Base-by-base conservation (phyloP, 2,888 invertebrate genomes). In the Acleris holmiana region DNA sequence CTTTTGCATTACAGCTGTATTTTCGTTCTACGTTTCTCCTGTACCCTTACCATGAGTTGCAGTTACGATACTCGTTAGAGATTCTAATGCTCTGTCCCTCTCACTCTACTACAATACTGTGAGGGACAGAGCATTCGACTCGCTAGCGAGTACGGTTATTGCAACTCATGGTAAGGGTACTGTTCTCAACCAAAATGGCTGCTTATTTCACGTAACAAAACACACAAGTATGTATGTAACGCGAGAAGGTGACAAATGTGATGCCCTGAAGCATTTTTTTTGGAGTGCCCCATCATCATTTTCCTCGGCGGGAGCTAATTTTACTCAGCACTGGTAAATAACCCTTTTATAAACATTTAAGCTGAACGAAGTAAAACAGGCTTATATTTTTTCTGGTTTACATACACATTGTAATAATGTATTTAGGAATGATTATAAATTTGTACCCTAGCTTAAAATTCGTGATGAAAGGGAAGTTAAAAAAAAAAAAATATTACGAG, bases 251-350 rank as follows among this genome's bases (percentile, higher is more conserved):
- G 50, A 50, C 50, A 25, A 50, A 50, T 23, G 23, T 19, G n/a
- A 19, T 8, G 19, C 13, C 17, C 47, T 19, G 47, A 13, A 47
- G 19, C 47, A 47, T 18, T 51, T 35, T 29, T 25, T n/a, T 23
- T 15, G 23, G 44, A 41, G 41, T 55, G 23, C 54, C 23, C 44
- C 41, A 44, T 55, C 54, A 55, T 44, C 44, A 55, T 44, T 55
- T 55, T 44, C 15, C 17, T 10, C 54, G 15, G 17, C 44, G 44
- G 23, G 15, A 18, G 44, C 41, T 55, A 23, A 44, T 44, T 55
- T 15, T 51, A 29, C 35, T 44, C 21, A 41, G 54, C 40, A 41
- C 19, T 21, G 40, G 54, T 23, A 55, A 55, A 55, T 44, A 44
- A 54, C 40, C 54, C 41, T 54, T 53, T 55, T 17, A 18, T 1